Percentiles rank a stretch among this genome's conserved stretches.
Evolutionary conservation across 92 coral and sea anemone genomes (phyloP).

Genomic region (Paramuricea clavata): DNA sequence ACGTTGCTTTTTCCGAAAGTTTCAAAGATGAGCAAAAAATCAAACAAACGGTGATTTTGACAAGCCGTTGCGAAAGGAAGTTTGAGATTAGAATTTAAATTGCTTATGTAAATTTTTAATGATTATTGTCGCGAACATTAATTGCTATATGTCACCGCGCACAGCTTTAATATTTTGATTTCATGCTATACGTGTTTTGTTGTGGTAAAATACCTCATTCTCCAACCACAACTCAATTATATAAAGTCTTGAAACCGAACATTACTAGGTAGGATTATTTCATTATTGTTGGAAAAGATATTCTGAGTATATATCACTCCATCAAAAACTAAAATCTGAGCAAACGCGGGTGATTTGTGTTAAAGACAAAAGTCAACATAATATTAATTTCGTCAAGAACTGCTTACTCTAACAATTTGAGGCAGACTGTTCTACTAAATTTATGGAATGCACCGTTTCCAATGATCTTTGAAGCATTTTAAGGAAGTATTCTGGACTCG

Average conservation of each 20-base stretch:
- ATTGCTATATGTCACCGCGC: neutral
- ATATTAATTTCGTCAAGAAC: neutral
- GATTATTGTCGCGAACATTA: conserved; percentile 36
- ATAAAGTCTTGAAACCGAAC: neutral
- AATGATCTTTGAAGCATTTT: too few species aligned
- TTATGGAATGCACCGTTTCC: too few species aligned
- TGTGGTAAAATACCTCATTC: neutral
- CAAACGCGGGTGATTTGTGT: neutral
- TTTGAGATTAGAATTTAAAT: neutral
- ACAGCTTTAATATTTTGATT: neutral
- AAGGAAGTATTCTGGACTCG: too few species aligned
- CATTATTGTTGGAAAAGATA: too few species aligned
- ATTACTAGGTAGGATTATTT: neutral
- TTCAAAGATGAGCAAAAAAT: neutral
- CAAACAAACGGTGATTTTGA: conserved; percentile 32
- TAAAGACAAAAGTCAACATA: neutral
- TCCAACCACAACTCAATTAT: neutral
- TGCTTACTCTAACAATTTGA: neutral
- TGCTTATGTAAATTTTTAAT: conserved; percentile 42
- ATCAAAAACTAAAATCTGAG: neutral
- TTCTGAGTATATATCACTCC: neutral
- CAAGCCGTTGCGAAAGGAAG: conserved; percentile 31
- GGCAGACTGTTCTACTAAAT: neutral
- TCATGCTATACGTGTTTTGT: neutral
- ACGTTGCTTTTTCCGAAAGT: neutral